These are phyloP conservation scores for Geotrupes spiniger DNA, from an alignment of 2,888 invertebrate genomes.

Conservation along the genomic window DNA sequence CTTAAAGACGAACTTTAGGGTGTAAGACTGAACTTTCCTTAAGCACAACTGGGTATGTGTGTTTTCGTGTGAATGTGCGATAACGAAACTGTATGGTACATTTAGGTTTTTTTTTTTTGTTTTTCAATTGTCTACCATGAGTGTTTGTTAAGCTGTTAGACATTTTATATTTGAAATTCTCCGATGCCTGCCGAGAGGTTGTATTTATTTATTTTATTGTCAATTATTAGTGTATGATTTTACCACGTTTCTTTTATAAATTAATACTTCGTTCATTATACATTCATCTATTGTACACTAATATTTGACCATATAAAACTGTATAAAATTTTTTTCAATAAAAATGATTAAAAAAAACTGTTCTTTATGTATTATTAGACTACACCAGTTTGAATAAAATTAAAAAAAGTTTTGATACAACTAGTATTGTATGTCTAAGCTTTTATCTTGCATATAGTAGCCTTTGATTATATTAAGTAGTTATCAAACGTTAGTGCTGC, in stretches of 20 bases:
- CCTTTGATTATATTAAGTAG: no score
- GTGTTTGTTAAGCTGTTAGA: constrained; percentile 20
- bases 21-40: constrained; percentile 39
- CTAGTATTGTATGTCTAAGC: no score
- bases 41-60: constrained; percentile 16
- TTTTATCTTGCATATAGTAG: no score
- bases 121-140: constrained; percentile 16
- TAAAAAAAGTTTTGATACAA: constrained; percentile 9
- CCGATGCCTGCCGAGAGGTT: constrained; percentile 30
- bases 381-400: constrained; percentile 8
- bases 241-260: constrained; percentile 28
- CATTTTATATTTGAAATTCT: constrained; percentile 24
- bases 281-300: constrained; percentile 38
- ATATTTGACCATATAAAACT: constrained; percentile 39
- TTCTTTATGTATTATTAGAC: neutral
- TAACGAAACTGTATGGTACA: constrained; percentile 2
- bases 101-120: constrained; percentile 22
- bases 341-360: constrained; percentile 10
- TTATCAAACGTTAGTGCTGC: no score
- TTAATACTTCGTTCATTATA: constrained; percentile 25
- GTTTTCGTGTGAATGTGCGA: constrained; percentile 25
- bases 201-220: constrained; percentile 35
- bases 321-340: constrained; percentile 28
- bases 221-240: constrained; percentile 41
- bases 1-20: constrained; percentile 81